Evolutionary conservation across 1,140 invertebrate genomes (phyloP).

Genomic region (Mylabris phalerata): DNA sequence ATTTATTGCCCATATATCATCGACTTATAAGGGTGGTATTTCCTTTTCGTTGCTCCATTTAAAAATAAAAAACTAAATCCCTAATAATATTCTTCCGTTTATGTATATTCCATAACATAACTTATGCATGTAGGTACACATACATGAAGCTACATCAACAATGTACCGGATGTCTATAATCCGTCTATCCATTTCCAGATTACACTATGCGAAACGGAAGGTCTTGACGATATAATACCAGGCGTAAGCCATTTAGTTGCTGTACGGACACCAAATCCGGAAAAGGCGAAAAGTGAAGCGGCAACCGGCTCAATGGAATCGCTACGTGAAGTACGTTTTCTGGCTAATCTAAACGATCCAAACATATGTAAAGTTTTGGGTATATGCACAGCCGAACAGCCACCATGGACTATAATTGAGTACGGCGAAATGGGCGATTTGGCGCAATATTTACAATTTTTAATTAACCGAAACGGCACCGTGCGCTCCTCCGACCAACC

Average conservation of each 20-base stretch:
- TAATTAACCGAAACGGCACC: slow-evolving; percentile 38
- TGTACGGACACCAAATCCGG: slow-evolving; percentile 42
- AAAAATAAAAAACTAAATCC: not conserved
- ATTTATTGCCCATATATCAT: too few relatives aligned
- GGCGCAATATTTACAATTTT: slow-evolving; percentile 61
- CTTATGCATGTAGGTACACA: not conserved
- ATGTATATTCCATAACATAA: slow-evolving; percentile 9
- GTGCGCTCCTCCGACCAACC: slow-evolving; percentile 33
- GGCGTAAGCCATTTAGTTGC: slow-evolving; percentile 46
- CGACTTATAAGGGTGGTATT: too few relatives aligned
- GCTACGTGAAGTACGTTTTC: slow-evolving; percentile 61
- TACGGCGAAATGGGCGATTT: slow-evolving; percentile 76
- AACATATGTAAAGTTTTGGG: slow-evolving; percentile 70
- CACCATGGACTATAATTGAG: slow-evolving; percentile 68
- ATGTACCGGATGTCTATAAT: not conserved
- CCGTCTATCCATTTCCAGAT: slow-evolving; percentile 40
- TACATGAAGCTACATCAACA: not conserved
- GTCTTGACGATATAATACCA: slow-evolving; percentile 44
- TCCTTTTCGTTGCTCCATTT: too few relatives aligned
- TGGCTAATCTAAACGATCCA: slow-evolving; percentile 64
- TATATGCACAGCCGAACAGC: slow-evolving; percentile 53
- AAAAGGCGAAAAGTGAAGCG: slow-evolving; percentile 36
- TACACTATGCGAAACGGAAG: slow-evolving; percentile 50
- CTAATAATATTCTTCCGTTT: not conserved
- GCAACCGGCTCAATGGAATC: slow-evolving; percentile 40